Conservation (phyloP, 2,113 vertebrate species). For the Vombatus ursinus region DNA sequence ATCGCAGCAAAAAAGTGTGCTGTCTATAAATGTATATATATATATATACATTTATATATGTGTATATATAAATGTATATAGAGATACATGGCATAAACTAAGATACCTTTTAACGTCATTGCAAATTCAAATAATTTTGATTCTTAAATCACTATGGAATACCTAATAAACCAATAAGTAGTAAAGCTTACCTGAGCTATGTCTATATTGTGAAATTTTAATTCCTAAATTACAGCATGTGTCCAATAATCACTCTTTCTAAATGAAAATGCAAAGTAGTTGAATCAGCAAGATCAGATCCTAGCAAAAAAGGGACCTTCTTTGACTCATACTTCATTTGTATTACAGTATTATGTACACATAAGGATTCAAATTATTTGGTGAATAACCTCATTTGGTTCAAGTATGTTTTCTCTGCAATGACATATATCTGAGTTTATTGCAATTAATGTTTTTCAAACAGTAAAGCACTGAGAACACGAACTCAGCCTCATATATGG, state of each 20-base stretch:
- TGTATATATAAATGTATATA: background rate
- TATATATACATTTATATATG: no score
- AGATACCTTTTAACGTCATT: constrained; percentile 42
- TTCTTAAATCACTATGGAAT: background rate
- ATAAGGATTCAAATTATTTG: background rate
- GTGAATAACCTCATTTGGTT: background rate
- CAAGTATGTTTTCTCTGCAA: background rate
- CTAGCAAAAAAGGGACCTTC: background rate
- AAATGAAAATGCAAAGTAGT: background rate
- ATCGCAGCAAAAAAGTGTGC: background rate
- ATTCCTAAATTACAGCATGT: constrained; percentile 30
- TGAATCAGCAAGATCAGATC: background rate
- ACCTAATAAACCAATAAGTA: background rate
- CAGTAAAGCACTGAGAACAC: background rate
- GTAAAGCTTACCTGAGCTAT: constrained; percentile 51
- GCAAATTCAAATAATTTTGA: constrained; percentile 1
- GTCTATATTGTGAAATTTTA: constrained; percentile 33
- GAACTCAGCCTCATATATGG: background rate
- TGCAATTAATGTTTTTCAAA: background rate
- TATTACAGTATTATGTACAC: background rate
- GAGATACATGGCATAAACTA: constrained; percentile 25
- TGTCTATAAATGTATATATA: background rate
- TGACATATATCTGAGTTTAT: background rate
- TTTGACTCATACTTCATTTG: background rate
- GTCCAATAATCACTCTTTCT: constrained; percentile 40